A percentile compares a stretch with the other conserved stretches of the same genome.
Conservation (phyloP, 2,113 vertebrate genomes). For the Cavia aperea region DNA sequence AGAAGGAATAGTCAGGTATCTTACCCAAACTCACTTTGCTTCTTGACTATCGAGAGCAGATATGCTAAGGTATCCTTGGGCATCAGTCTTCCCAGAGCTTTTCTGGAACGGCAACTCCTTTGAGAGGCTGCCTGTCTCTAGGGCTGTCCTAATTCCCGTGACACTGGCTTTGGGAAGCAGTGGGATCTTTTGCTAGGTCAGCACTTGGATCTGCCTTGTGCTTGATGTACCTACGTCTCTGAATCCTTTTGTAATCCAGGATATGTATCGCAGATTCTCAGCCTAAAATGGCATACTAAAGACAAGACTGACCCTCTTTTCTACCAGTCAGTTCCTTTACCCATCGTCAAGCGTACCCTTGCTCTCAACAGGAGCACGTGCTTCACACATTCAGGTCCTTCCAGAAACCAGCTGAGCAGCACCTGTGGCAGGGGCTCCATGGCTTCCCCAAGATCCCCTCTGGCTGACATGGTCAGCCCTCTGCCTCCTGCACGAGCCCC, state of each 20-base stretch:
- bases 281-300: background rate
- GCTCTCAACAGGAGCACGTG: background rate
- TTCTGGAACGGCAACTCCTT: background rate
- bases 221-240: background rate
- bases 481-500: background rate
- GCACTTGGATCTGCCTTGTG: background rate
- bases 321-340: background rate
- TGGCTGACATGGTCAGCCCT: background rate
- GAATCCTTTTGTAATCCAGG: background rate
- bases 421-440: background rate
- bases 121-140: background rate
- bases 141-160: background rate
- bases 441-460: background rate
- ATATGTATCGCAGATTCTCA: background rate
- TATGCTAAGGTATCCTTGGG: background rate
- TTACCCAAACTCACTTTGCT: background rate
- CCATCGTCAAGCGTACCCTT: background rate
- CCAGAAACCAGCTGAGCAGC: accelerated
- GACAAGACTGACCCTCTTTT: background rate
- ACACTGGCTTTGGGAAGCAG: background rate
- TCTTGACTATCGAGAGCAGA: background rate
- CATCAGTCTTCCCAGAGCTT: background rate
- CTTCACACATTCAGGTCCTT: background rate
- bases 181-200: background rate
- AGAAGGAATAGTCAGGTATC: background rate